A percentile compares a stretch with the other conserved stretches of the same genome.
Evolutionary conservation across 2,113 vertebrate species (phyloP).

Genomic region (Podocnemis expansa): DNA sequence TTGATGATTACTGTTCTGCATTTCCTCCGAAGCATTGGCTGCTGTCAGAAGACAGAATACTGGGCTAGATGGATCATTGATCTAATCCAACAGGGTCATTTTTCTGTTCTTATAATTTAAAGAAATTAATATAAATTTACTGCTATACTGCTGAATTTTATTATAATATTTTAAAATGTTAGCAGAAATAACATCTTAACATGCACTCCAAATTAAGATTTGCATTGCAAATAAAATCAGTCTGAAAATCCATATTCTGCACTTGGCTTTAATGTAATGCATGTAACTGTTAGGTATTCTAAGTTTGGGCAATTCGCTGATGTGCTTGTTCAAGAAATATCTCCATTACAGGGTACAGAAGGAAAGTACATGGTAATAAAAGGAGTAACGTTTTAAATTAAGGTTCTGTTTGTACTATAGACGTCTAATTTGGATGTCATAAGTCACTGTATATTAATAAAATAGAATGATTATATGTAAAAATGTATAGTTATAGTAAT

Average conservation of each 20-base stretch:
- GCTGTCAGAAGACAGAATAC: too few relatives aligned
- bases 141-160: constrained; percentile 36
- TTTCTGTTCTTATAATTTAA: not conserved
- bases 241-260: constrained; percentile 29
- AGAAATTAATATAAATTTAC: constrained; percentile 42
- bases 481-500: not conserved
- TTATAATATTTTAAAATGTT: constrained; percentile 45
- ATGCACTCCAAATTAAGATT: constrained; percentile 34
- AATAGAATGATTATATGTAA: not conserved
- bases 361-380: not conserved
- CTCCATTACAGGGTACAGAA: not conserved
- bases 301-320: constrained; percentile 14
- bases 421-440: constrained; percentile 39
- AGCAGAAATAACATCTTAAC: not conserved
- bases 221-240: constrained; percentile 58
- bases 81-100: too few relatives aligned
- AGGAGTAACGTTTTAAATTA: constrained; percentile 12
- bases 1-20: too few relatives aligned
- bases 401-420: constrained; percentile 13
- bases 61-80: too few relatives aligned
- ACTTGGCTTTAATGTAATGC: constrained; percentile 36
- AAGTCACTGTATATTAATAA: not conserved
- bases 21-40: too few relatives aligned
- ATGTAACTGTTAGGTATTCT: not conserved
- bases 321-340: not conserved